phyloP scores from a whole-genome alignment of 2,113 vertebrate species.

The Shinisaurus crocodilurus region DNA sequence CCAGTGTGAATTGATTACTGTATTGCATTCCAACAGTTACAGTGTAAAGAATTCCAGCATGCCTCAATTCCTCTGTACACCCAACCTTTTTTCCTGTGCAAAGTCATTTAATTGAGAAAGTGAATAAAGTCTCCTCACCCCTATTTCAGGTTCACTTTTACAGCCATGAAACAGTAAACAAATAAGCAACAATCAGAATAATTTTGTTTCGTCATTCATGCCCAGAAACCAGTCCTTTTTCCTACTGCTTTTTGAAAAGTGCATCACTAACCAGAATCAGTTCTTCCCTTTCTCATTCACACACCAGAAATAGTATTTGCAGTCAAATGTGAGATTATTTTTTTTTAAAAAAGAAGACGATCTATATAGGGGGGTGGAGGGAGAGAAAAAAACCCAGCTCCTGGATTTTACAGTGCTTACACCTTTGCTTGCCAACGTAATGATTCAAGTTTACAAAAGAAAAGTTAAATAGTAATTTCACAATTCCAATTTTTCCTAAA shows the following conservation, averaged over 20 bases:
- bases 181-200: not conserved
- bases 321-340: not conserved
- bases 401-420: not conserved
- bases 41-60: not conserved
- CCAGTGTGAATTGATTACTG: not conserved
- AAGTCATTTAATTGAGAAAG: not conserved
- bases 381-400: not conserved
- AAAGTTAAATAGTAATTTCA: constrained; percentile 5
- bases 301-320: not conserved
- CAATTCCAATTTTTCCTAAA: not conserved
- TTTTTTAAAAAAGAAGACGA: not conserved
- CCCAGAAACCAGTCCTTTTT: not conserved
- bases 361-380: not conserved
- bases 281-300: not conserved
- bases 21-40: not conserved
- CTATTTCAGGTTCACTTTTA: not conserved
- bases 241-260: not conserved
- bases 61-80: not conserved
- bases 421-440: constrained; percentile 5
- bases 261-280: not conserved
- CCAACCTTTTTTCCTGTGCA: not conserved
- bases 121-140: too few species aligned
- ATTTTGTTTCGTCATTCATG: not conserved
- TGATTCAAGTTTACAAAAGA: constrained; percentile 16
- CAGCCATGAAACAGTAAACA: not conserved